Evolutionary conservation across 2,113 vertebrate species (phyloP), one percentile per base, ranked within the genome.

Genomic region (Psophia crepitans): DNA sequence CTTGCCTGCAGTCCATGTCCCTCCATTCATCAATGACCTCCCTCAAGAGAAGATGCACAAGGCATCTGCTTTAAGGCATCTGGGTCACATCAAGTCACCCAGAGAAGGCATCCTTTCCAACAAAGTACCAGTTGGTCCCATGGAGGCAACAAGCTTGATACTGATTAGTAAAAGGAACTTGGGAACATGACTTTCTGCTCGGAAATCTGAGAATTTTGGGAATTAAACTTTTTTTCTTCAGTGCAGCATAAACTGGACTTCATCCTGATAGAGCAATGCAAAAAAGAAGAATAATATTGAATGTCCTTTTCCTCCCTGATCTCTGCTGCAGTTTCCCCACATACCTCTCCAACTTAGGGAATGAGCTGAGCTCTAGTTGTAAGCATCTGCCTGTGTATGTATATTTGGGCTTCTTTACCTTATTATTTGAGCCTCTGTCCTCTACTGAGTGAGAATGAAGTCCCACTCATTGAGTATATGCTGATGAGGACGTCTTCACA

Each of bases 401-500:
- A 83, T 73, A 93, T 92, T 76, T 53, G 43, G 27, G 49, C 11
- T 74, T 56, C 51, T 83, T 61, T 57, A 63, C 41, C 33, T 65
- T 54, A 43, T 75, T 93, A 84, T 90, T 88, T 87, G 75, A 95
- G 87, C 57, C 26, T 51, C 75, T 90, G n/a, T 85, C 70, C 78
- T 76, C 83, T 80, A 8, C 71, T 73, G 49, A 89, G 80, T 63
- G 75, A 87, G 75, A 93, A 92, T 84, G 94, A 94, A 89, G 81
- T 88, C 65, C 33, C 32, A 54, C n/a, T 83, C 76, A 49, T 23
- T 70, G 89, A 80, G 76, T 93, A 76, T 93, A 64, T 73, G 90
- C 84, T 5, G 5, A 80, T 48, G 69, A 95, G 93, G 89, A 95
- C 92, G 83, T 73, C 93, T 91, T 93, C 92, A 87, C 88, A 84